Conservation (phyloP, 2,888 invertebrate genomes). For the Antheraea assamensis region DNA sequence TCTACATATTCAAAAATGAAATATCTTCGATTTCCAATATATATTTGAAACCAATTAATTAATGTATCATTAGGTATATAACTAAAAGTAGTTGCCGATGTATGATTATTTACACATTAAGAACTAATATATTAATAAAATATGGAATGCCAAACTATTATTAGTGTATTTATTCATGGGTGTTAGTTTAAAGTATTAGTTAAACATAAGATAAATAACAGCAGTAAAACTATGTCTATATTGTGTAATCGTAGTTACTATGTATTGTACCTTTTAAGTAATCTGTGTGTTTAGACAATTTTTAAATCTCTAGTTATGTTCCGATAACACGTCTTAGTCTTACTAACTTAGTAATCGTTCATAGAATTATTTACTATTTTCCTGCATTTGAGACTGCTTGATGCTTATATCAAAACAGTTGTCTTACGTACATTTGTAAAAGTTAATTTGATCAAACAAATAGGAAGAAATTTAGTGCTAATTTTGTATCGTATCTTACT, state of each 20-base stretch:
- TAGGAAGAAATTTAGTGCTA: neutral
- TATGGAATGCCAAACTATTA: conserved; percentile 8
- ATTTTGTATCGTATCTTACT: neutral
- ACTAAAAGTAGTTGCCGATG: neutral
- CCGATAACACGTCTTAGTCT: neutral
- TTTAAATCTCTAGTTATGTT: neutral
- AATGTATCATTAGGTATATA: neutral
- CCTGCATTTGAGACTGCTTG: too few species aligned
- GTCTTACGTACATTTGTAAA: too few species aligned
- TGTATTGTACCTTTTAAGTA: conserved; percentile 8
- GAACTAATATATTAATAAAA: neutral
- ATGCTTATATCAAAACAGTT: too few species aligned
- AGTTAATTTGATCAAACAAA: neutral
- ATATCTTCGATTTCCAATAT: neutral
- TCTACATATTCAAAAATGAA: neutral
- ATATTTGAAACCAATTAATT: neutral
- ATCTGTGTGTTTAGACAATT: neutral
- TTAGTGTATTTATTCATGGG: neutral
- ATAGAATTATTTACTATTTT: too few species aligned
- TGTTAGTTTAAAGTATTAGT: neutral
- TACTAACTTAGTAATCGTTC: too few species aligned
- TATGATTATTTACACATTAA: neutral
- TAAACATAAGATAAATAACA: neutral
- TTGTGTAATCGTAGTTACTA: conserved; percentile 22
- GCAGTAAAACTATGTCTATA: conserved; percentile 22